Conservation (phyloP, 2,113 vertebrate genomes). For the Gopherus flavomarginatus region DNA sequence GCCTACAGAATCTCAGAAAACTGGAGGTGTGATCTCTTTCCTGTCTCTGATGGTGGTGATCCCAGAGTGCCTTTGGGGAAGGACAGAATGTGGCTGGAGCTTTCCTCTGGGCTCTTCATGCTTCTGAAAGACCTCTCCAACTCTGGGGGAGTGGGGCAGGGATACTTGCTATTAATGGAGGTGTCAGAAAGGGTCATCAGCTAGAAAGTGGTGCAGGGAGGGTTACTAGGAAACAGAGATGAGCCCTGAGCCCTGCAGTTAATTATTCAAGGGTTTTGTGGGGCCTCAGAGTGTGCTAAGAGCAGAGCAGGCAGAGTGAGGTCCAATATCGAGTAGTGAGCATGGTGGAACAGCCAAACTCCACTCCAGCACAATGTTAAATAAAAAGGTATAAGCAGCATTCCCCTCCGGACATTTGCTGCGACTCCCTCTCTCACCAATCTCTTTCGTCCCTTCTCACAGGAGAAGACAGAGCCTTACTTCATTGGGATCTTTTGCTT, state of each 20-base stretch:
- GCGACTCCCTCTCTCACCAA: background rate
- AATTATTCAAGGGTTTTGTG: background rate
- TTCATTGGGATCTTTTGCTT: constrained; percentile 99
- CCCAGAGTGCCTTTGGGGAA: background rate
- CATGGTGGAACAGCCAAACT: rapidly evolving
- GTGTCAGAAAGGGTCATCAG: background rate
- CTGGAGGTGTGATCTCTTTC: background rate
- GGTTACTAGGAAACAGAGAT: background rate
- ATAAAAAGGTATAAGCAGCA: background rate
- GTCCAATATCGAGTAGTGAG: background rate
- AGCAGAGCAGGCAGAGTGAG: background rate
- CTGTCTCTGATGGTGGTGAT: background rate
- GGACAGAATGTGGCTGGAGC: background rate
- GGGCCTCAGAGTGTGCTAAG: background rate
- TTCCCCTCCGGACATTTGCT: background rate
- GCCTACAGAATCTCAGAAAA: background rate
- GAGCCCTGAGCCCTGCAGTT: rapidly evolving
- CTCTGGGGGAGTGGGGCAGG: background rate
- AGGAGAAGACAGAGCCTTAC: constrained; percentile 99
- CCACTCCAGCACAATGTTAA: background rate
- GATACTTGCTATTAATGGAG: background rate
- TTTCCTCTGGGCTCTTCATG: background rate
- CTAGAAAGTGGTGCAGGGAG: background rate
- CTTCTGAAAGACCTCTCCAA: background rate
- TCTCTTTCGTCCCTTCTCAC: background rate